Evolutionary conservation across 2,113 vertebrate species (phyloP), one percentile per base, ranked within the genome.

Genomic region (Protomyctophum bolini): DNA sequence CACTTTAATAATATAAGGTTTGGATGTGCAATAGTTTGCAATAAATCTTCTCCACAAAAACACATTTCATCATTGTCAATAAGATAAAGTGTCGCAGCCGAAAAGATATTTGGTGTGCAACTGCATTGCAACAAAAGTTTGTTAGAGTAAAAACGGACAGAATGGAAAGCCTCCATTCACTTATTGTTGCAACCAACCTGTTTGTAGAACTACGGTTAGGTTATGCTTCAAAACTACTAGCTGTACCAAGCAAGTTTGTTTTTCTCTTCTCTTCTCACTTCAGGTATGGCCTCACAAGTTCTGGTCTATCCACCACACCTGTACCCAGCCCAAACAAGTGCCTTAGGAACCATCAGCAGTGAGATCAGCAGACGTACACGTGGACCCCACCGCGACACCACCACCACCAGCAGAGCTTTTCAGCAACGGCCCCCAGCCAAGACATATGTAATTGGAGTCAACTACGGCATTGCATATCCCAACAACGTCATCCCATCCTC

Each of bases 201-300:
- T 58, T 33, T 28, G 9, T 58, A 28, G 8, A 28, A 21, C 57
- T 21, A 29, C 15, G 57, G 57, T 57, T 56, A 7, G 1, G 11
- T 41, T 41, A 9, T n/a, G 41, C 61, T 48, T 21, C 21, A 10
- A 56, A 3, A n/a, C 33, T 41, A 41, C 33, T 76, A 33, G 7
- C 50, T 74, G 1, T 67, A 7, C 65, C 81, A 41, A 41, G 33
- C 81, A 41, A 41, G 33, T 41, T 73, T 47, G 7, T 69, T 28
- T 71, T 7, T 81, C 15, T 66, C 59, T 7, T 58, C 21, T 74
- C 21, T 78, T 12, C n/a, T 48, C 8, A 58, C 79, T 60, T 48
- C 74, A 99, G 97, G 97, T 95, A 99, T 99, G 97, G 97, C 95
- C 96, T 97, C 95, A 96, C 95, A 98, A 94, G 95, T 98, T 91